These are phyloP conservation scores for Ptychochromis oligacanthus DNA, from an alignment of 2,113 vertebrate species.

Conservation along the genomic window DNA sequence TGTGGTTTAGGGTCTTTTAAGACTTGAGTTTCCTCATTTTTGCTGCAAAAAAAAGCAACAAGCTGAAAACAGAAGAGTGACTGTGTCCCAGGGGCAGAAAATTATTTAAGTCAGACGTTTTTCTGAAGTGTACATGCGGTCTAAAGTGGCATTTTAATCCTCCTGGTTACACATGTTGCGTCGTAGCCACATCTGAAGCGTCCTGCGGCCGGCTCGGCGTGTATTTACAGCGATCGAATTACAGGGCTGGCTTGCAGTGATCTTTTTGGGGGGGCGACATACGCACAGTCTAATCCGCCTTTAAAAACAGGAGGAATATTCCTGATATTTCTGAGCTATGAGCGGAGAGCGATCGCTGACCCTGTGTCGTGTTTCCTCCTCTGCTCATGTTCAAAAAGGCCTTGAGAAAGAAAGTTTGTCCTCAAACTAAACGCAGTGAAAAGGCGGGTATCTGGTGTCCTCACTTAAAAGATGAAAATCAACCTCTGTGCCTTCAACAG, in stretches of 20 bases:
- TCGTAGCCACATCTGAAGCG: constrained; percentile 29
- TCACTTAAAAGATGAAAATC: constrained; percentile 74
- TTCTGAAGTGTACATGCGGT: not conserved
- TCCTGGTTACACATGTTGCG: not conserved
- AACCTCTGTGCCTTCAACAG: constrained; percentile 71
- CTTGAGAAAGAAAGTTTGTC: constrained; percentile 62
- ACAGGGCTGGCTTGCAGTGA: not conserved
- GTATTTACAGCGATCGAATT: constrained; percentile 25
- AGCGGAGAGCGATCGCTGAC: constrained; percentile 11
- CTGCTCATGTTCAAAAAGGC: constrained; percentile 51
- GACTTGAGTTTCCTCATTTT: not conserved
- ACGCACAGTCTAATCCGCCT: constrained; percentile 26
- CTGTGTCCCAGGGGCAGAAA: not conserved
- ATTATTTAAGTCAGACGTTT: not conserved
- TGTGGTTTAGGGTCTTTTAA: not conserved
- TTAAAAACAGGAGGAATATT: not conserved
- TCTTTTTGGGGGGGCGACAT: not conserved
- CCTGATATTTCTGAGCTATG: constrained; percentile 5
- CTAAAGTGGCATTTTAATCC: not conserved
- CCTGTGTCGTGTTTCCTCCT: constrained; percentile 51
- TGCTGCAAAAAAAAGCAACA: no score
- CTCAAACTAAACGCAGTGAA: constrained; percentile 57
- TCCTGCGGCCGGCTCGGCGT: not conserved
- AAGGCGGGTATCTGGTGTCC: constrained; percentile 73
- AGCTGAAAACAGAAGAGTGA: not conserved